Evolutionary conservation across 1,140 invertebrate species (phyloP).

Genomic region (Brachionus paranguensis): DNA sequence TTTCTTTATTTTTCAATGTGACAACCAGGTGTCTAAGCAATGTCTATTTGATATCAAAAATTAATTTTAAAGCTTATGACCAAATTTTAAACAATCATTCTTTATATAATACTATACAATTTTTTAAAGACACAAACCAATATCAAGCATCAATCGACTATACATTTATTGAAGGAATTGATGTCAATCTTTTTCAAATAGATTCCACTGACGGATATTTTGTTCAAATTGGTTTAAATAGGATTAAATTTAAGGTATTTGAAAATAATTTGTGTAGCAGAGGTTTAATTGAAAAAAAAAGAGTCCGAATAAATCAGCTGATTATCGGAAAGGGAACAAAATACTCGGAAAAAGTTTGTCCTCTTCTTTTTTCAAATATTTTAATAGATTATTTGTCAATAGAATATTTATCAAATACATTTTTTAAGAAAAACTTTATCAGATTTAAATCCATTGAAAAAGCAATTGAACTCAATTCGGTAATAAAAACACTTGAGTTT

Average conservation of each 20-base stretch:
- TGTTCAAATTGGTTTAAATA: background rate
- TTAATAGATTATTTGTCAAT: background rate
- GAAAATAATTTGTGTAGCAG: background rate
- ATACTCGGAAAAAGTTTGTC: background rate
- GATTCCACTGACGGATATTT: background rate
- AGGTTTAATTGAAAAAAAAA: background rate
- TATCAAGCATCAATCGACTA: background rate
- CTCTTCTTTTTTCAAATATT: background rate
- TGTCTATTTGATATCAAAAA: background rate
- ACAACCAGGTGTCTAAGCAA: background rate
- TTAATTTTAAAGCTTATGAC: background rate
- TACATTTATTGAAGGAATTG: background rate
- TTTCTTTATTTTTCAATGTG: background rate
- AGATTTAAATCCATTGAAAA: background rate
- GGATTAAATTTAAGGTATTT: background rate
- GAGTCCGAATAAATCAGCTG: background rate
- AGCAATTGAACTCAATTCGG: background rate
- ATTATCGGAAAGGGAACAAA: background rate
- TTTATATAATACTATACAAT: background rate
- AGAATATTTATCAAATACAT: background rate
- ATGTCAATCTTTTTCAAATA: background rate
- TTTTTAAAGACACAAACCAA: background rate
- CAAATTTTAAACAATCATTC: background rate
- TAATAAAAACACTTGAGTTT: background rate
- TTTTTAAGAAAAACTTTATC: background rate